Evolutionary conservation across 2,888 invertebrate genomes (phyloP).

Genomic region (Netelia virgata): DNA sequence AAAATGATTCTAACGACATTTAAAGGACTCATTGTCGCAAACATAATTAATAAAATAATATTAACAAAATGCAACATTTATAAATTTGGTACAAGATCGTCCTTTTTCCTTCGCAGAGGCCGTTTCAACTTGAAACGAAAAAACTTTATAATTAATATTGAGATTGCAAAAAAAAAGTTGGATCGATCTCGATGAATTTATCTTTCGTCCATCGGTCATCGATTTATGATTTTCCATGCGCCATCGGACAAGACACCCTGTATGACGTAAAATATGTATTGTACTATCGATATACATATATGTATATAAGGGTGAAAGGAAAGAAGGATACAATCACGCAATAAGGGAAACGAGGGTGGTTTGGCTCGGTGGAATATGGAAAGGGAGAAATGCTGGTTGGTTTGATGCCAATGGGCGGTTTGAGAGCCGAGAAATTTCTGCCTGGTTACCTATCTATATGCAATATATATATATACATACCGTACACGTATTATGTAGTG

Average conservation of each 20-base stretch:
- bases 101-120: too few relatives aligned
- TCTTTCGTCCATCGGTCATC: background rate
- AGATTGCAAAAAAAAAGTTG: too few relatives aligned
- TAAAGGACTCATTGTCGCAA: background rate
- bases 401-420: constrained; percentile 80
- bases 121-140: too few relatives aligned
- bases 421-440: constrained; percentile 67
- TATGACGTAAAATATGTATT: constrained; percentile 18
- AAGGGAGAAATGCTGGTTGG: constrained; percentile 71
- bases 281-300: constrained; percentile 2
- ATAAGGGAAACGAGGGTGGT: constrained; percentile 67
- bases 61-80: too few relatives aligned
- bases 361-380: constrained; percentile 32
- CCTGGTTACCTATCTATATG: constrained; percentile 21
- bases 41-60: too few relatives aligned
- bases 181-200: background rate
- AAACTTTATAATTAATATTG: too few relatives aligned
- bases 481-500: constrained; percentile 57
- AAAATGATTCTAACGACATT: constrained; percentile 4
- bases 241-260: constrained; percentile 11
- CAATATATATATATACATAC: constrained; percentile 35
- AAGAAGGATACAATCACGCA: constrained; percentile 76
- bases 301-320: constrained; percentile 33
- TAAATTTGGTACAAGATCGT: too few relatives aligned
- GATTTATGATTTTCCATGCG: background rate